phyloP scores from a whole-genome alignment of 92 coral and sea anemone species.

The Zoanthus solanderi region DNA sequence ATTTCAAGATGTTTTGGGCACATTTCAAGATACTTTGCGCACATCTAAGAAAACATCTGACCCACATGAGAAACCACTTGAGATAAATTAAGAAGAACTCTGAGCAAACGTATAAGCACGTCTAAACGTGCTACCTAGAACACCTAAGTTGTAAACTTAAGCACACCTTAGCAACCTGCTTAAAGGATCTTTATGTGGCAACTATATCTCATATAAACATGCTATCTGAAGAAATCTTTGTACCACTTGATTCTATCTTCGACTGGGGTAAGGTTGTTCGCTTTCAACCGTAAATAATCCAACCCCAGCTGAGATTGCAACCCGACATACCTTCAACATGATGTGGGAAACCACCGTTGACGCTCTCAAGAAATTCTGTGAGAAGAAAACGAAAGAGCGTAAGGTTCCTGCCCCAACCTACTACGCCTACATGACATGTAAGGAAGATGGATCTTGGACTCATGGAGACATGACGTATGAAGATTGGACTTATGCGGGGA shows the following conservation, averaged over 20 bases:
- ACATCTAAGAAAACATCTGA: too few relatives aligned
- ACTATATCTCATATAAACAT: not conserved
- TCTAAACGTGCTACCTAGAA: too few relatives aligned
- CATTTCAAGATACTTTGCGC: too few relatives aligned
- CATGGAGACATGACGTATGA: too few relatives aligned
- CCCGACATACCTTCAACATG: not conserved
- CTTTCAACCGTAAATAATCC: not conserved
- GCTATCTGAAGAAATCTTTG: not conserved
- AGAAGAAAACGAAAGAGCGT: not conserved
- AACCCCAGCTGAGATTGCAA: not conserved
- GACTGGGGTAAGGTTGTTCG: constrained; percentile 2
- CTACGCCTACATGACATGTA: too few relatives aligned
- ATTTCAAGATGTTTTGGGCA: too few relatives aligned
- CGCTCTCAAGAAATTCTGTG: not conserved
- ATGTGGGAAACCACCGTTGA: constrained; percentile 1
- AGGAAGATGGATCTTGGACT: too few relatives aligned
- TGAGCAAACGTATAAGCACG: too few relatives aligned
- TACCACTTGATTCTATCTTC: not conserved
- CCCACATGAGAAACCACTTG: too few relatives aligned
- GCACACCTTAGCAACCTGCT: not conserved
- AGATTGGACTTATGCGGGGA: not conserved
- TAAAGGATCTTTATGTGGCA: too few relatives aligned
- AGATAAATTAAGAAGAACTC: too few relatives aligned
- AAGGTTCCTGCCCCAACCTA: not conserved
- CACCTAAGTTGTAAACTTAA: too few relatives aligned